phyloP scores from a whole-genome alignment of 2,797 vertebrate species.

The Ctenosaura bakeri region DNA sequence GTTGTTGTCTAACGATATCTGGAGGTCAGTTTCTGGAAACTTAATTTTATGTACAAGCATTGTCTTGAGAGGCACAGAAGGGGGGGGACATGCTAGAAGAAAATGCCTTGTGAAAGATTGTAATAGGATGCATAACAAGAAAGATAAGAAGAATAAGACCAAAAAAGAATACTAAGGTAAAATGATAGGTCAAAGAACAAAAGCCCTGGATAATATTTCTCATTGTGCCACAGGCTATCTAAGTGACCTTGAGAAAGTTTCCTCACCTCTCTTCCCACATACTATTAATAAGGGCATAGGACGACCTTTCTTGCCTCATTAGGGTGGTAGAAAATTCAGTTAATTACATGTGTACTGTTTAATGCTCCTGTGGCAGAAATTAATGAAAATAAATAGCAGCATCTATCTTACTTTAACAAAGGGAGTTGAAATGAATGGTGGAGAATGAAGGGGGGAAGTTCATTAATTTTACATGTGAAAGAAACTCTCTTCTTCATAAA shows the following conservation, averaged over 20 bases:
- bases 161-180: neutral
- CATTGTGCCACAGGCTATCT: neutral
- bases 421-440: constrained; percentile 11
- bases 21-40: neutral
- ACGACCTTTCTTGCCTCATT: neutral
- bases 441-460: neutral
- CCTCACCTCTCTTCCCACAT: neutral
- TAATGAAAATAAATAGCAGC: constrained; percentile 25
- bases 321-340: neutral
- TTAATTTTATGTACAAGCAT: neutral
- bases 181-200: neutral
- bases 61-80: neutral
- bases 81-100: neutral
- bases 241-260: constrained; percentile 1
- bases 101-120: neutral
- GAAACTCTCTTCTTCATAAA: neutral
- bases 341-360: constrained; percentile 16
- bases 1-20: neutral
- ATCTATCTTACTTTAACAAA: constrained; percentile 41
- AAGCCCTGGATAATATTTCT: neutral
- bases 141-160: neutral
- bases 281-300: neutral
- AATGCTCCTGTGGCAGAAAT: constrained; percentile 17
- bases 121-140: neutral
- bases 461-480: constrained; percentile 32